These are phyloP conservation scores for Tetrao urogallus DNA, from an alignment of 2,113 vertebrate genomes.

Conservation along the genomic window DNA sequence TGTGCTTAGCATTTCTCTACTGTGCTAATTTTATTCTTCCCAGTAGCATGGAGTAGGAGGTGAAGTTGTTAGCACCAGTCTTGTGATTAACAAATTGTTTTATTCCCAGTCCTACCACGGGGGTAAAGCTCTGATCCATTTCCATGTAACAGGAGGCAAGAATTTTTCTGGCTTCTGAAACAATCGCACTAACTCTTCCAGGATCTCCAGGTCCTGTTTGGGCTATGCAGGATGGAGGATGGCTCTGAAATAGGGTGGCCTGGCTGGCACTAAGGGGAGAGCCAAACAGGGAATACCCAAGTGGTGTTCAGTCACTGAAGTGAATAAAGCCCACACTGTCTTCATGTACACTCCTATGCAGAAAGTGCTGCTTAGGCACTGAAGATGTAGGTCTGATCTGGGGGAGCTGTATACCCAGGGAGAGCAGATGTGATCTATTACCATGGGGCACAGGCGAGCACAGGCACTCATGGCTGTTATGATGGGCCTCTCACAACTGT, in stretches of 20 bases:
- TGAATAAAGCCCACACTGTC: rapidly evolving
- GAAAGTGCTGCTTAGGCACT: not conserved
- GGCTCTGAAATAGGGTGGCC: not conserved
- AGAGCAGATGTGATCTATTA: not conserved
- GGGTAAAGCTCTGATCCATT: not conserved
- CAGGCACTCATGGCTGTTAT: rapidly evolving
- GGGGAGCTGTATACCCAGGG: rapidly evolving
- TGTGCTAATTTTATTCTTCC: not conserved
- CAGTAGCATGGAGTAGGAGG: not conserved
- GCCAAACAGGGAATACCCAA: not conserved
- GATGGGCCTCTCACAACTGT: not conserved
- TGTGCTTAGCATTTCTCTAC: not conserved
- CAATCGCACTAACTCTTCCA: not conserved
- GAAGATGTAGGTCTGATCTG: not conserved
- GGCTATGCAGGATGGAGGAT: rapidly evolving
- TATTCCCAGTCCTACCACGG: not conserved
- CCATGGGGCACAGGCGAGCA: not conserved
- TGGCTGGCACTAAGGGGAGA: not conserved
- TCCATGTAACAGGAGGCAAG: not conserved
- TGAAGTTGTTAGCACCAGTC: not conserved
- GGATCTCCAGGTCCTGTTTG: not conserved
- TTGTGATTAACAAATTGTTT: not conserved
- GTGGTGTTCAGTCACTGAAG: not conserved
- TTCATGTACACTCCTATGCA: not conserved
- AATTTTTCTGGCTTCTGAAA: not conserved